Percentiles rank a stretch among this genome's conserved stretches.
Conservation (phyloP, 2,113 vertebrate genomes). For the Puffinus mauretanicus region DNA sequence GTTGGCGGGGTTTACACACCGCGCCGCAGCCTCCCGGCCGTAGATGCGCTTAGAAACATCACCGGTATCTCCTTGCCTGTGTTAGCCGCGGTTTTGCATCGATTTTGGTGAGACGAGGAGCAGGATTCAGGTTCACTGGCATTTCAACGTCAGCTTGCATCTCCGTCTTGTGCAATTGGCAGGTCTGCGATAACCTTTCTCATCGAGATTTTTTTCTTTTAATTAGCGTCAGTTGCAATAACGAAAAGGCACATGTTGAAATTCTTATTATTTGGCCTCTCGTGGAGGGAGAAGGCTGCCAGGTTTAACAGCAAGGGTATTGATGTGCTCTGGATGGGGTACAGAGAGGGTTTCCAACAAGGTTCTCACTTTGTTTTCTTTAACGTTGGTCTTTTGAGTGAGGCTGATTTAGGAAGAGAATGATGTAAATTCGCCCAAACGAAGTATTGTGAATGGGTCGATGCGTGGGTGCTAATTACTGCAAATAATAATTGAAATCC, state of each 20-base stretch:
- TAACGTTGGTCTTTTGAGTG: not conserved
- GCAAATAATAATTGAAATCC: not conserved
- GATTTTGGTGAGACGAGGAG: accelerated
- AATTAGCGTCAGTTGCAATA: slow-evolving; percentile 25
- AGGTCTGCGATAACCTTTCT: not conserved
- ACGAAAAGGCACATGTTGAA: slow-evolving; percentile 12
- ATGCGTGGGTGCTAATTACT: not conserved
- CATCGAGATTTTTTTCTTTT: not conserved
- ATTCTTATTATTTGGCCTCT: slow-evolving; percentile 18
- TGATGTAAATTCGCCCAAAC: not conserved
- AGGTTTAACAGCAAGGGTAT: slow-evolving; percentile 30
- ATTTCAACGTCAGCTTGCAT: not conserved
- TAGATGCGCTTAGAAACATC: accelerated
- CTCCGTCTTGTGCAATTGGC: not conserved
- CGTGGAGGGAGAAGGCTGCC: not conserved
- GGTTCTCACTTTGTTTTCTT: slow-evolving; percentile 8
- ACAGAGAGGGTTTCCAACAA: slow-evolving; percentile 1
- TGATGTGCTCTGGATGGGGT: not conserved
- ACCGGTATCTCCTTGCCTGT: accelerated
- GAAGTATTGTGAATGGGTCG: not conserved
- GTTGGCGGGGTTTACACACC: not conserved
- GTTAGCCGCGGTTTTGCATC: accelerated
- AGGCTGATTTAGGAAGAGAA: not conserved
- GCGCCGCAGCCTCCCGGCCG: accelerated
- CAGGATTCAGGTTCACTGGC: not conserved